phyloP scores from a whole-genome alignment of 1,140 invertebrate genomes.

The Pantala flavescens region DNA sequence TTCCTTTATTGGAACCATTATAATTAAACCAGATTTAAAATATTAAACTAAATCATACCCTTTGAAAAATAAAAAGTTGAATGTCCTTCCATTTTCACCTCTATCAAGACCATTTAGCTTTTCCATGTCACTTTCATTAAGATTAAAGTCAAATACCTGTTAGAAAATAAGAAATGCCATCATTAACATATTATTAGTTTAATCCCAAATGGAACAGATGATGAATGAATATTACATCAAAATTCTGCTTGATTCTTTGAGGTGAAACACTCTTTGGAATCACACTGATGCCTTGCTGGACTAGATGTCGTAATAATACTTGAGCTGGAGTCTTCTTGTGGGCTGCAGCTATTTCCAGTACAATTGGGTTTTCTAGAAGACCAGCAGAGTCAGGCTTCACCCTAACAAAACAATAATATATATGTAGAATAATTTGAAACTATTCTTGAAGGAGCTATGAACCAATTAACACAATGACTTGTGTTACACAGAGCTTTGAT shows the following conservation, averaged over 20 bases:
- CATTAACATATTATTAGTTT: too few species aligned
- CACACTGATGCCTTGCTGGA: constrained; percentile 59
- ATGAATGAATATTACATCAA: constrained; percentile 23
- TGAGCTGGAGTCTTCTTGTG: constrained; percentile 65
- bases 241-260: constrained; percentile 54
- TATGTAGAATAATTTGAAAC: too few species aligned
- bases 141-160: constrained; percentile 43
- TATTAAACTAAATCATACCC: constrained; percentile 31
- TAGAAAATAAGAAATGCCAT: constrained; percentile 10
- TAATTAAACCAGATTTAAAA: too few species aligned
- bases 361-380: constrained; percentile 48
- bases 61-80: constrained; percentile 46
- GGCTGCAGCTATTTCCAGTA: constrained; percentile 53
- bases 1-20: too few species aligned
- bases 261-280: constrained; percentile 77
- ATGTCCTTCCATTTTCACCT: constrained; percentile 42
- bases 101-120: constrained; percentile 41
- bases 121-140: constrained; percentile 41
- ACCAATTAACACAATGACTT: too few species aligned
- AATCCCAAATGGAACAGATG: too few species aligned
- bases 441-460: too few species aligned
- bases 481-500: too few species aligned
- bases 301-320: constrained; percentile 61
- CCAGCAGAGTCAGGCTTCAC: not conserved
- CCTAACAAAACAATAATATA: not conserved